Conservation (phyloP, 2,797 vertebrate genomes). For the Acanthurus lineatus region DNA sequence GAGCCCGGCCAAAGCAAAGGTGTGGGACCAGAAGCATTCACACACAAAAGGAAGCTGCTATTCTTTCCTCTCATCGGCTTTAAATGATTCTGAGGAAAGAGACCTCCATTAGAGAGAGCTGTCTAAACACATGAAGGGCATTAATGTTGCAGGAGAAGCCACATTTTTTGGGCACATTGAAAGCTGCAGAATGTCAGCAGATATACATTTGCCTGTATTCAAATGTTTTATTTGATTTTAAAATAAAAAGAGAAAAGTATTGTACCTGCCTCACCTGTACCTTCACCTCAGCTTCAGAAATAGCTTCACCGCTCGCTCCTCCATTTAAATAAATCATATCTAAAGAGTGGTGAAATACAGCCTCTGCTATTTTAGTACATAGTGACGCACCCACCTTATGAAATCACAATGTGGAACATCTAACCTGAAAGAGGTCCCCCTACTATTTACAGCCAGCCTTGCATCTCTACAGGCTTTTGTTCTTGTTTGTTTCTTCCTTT, state of each 20-base stretch:
- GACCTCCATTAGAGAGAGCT: conserved; percentile 62
- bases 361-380: conserved; percentile 65
- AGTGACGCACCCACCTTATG: conserved; percentile 64
- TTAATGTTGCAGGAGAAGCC: conserved; percentile 49
- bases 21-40: conserved; percentile 78
- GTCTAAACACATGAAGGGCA: conserved; percentile 58
- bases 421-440: conserved; percentile 50
- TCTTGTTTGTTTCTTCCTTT: conserved; percentile 39
- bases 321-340: conserved; percentile 79
- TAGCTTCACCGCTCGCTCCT: conserved; percentile 69
- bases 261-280: conserved; percentile 42
- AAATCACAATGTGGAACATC: conserved; percentile 73
- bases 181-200: conserved; percentile 30
- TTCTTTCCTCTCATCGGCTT: conserved; percentile 78
- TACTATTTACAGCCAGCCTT: conserved; percentile 24
- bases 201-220: conserved; percentile 36
- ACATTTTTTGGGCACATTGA: conserved; percentile 27
- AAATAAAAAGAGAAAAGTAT: conserved; percentile 5
- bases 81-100: conserved; percentile 76
- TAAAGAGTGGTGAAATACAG: conserved; percentile 66
- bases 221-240: conserved; percentile 15
- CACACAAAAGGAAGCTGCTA: conserved; percentile 77
- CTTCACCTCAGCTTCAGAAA: conserved; percentile 46
- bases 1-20: conserved; percentile 83
- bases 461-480: conserved; percentile 16